Conservation (phyloP, 1,140 invertebrate species). For the Trypoxylus dichotomus region DNA sequence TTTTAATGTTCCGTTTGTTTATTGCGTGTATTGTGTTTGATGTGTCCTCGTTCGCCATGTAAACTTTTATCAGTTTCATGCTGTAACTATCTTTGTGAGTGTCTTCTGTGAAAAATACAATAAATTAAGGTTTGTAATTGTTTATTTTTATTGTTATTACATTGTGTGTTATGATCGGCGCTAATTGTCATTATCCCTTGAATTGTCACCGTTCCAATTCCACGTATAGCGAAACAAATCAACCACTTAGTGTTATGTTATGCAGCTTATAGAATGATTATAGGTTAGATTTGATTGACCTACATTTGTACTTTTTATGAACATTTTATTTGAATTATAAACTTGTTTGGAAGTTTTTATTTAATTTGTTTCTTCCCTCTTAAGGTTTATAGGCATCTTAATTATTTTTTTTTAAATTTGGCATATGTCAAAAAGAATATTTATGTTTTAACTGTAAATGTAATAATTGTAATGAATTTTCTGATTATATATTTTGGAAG, state of each 20-base stretch:
- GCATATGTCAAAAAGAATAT: too few species aligned
- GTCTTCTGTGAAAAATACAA: conserved; percentile 22
- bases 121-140: conserved; percentile 22
- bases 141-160: conserved; percentile 25
- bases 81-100: neutral
- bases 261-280: neutral
- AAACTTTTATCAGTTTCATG: neutral
- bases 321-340: neutral
- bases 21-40: neutral
- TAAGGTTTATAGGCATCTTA: neutral
- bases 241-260: neutral
- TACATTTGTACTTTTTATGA: neutral
- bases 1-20: conserved; percentile 31
- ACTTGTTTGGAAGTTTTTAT: neutral
- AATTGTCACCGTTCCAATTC: neutral
- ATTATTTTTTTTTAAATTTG: too few species aligned
- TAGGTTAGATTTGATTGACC: conserved; percentile 2
- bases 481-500: too few species aligned
- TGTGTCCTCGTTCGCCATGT: neutral
- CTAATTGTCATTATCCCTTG: neutral
- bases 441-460: too few species aligned
- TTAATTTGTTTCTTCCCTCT: neutral
- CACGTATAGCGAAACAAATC: neutral
- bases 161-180: neutral
- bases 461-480: too few species aligned